Evolutionary conservation across 1,140 invertebrate genomes (phyloP), one percentile per base, ranked within the genome.

Genomic region (Lucilia sericata): DNA sequence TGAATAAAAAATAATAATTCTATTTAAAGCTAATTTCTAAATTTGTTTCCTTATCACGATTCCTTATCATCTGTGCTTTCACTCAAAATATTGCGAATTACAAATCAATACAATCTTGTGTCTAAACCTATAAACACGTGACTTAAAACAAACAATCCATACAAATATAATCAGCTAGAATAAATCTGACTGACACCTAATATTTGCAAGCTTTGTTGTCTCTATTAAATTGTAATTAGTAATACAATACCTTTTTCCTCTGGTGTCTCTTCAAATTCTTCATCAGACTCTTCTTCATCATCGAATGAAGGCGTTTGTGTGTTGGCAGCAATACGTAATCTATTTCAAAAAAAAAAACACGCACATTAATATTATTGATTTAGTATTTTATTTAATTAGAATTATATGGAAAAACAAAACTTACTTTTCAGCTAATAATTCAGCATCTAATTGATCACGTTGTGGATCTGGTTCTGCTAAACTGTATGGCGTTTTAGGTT

Each of bases 401-500:
- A 8, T 8, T 74, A 30, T 2, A 83, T 7, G 5, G 10, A 42
- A 42, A 42, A 42, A 42, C 42, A 42, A 42, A 36, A 76, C 81
- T 82, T 88, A 91, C 94, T 96, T 95, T 88, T 96, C 95, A 88
- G 96, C 95, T 80, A 98, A 91, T 82, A 95, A 92, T 82, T 94
- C 93, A 5, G 96, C 95, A 91, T 98, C 96, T 85, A 97, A 91
- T 85, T 95, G 93, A 91, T 96, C 95, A 87, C 94, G 92, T 84
- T 95, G 93, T 55, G 93, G 92, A 84, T 96, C 95, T 49, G 94
- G 93, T 84, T 95, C 94, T 83, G 95, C 94, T 86, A 96, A 95
- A 91, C 95, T 96, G 89, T 96, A 99, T 2, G 99, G 99, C 12
- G 99, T 99, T 92, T 99, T 97, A 55, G 98, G 97, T 92, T 99